These are phyloP conservation scores for Myotis myotis DNA, from an alignment of 2,797 vertebrate genomes.

Conservation along the genomic window DNA sequence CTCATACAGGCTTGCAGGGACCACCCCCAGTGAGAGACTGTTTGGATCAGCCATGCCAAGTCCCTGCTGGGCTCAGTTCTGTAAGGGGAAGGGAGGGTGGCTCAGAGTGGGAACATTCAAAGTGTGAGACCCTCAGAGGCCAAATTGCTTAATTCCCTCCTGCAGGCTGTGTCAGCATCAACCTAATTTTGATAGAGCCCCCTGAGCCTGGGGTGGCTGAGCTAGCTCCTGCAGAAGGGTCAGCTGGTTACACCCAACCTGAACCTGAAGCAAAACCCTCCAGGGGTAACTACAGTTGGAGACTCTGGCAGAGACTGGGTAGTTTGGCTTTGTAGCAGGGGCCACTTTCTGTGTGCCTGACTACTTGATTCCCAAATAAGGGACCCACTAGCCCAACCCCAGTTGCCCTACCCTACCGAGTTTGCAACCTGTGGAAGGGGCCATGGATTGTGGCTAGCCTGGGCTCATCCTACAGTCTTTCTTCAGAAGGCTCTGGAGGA, in stretches of 20 bases:
- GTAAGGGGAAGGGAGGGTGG: not conserved
- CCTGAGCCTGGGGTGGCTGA: not conserved
- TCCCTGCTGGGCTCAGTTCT: not conserved
- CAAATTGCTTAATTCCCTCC: not conserved
- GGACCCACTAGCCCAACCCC: not conserved
- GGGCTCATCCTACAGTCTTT: not conserved
- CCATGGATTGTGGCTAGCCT: not conserved
- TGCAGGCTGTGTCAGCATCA: not conserved
- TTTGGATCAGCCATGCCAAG: not conserved
- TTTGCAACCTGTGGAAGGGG: not conserved
- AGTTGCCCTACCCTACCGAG: not conserved
- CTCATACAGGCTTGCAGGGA: not conserved
- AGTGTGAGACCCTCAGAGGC: not conserved
- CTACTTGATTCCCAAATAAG: not conserved
- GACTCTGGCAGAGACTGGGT: not conserved
- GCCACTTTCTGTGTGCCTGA: not conserved
- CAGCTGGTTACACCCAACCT: not conserved
- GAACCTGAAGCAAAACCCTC: not conserved
- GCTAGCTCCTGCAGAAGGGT: not conserved
- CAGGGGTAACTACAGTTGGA: not conserved
- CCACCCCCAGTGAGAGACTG: not conserved
- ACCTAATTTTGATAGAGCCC: not conserved
- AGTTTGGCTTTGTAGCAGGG: not conserved
- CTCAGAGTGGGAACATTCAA: not conserved
- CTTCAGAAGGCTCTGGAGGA: not conserved